Evolutionary conservation across 2,888 invertebrate genomes (phyloP), one percentile per base, ranked within the genome.

Genomic region (Polydrusus tereticollis): DNA sequence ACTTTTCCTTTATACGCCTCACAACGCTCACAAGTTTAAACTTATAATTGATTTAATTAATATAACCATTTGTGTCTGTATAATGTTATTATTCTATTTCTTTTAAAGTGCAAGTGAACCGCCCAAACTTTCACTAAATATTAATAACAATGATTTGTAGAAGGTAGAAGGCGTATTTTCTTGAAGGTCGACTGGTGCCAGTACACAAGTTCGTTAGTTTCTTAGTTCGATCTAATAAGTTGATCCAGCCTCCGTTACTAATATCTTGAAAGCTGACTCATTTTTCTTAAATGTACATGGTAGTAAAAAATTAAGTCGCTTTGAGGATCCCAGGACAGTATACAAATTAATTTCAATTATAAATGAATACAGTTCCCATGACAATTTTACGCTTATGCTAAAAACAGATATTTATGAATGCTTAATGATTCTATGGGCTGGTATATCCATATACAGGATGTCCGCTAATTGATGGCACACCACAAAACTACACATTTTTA

Each of bases 71-170:
- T 26, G 14, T 50, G n/a, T 50, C 23, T 26, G 26, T 50, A 50
- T 14, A n/a, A n/a, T 21, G 6, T 21, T 21, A 21, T 21, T 47
- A 21, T 45, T 36, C 41, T 14, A 50, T 23, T 26, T 50, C 26
- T 64, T 55, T 63, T 68, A 41, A 67, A 68, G 63, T 72, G 72
- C 59, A 68, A 72, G 72, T 72, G 72, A 72, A 72, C 68, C 73
- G 73, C 59, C 66, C 60, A 55, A 64, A 73, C 73, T 73, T 73
- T 73, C 73, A 73, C 73, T 72, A 57, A 60, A 72, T 69, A 69
- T 43, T 62, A 71, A 64, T 70, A 21, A 65, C 33, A 58, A 58
- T 65, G 20, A 62, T 50, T 62, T 45, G 47, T 65, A 45, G 65
- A 59, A 60, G 63, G 57, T 65, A 29, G 70, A 60, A 62, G 67